Base-by-base conservation (phyloP, 2,888 invertebrate species). In the Drosophila nr. perissopoda region DNA sequence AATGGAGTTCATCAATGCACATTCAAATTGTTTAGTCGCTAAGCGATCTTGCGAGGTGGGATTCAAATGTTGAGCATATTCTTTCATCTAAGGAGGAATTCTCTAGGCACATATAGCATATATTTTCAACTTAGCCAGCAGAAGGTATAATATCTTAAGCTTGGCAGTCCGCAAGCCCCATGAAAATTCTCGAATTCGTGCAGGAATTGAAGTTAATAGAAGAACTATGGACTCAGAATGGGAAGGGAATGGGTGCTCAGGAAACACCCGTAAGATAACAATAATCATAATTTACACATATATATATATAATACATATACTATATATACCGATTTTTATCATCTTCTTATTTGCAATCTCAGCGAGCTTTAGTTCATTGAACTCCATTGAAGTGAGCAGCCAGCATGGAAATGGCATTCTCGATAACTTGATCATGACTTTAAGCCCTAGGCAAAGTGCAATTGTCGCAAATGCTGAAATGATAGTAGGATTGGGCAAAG, bases 1-100 rank as follows among this genome's bases (percentile, higher is more conserved):
- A 78, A 67, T 58, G 60, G 36, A 67, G 64, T 58, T 61, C 54
- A 31, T 34, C 66, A 76, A 40, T 58, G 52, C 29, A 34, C 36
- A 70, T 48, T 51, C 7, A 27, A 45, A 34, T 52, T 53, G 42
- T 21, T 53, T 38, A 34, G 21, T 33, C 27, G 18, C 31, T 21
- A 38, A 58, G 13, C 21, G 7, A 13, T 34, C 16, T 34, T 16
- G 34, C 18, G 10, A 45, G 11, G 0, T 7, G 11, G 2, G 4
- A 27, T 13, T 13, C 27, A 7, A 27, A 36, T 54, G 11, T 34
- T 33, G 45, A 8, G 16, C 2, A 4, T 45, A 16, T 8, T 4
- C 16, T 45, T 2, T 25, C 4, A 16, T 13, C 1, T 21, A 13
- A 1, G 7, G 3, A 18, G 45, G 6, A 21, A 7, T 45, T 18